Base-by-base conservation (phyloP, 2,888 invertebrate genomes). In the Diarsia mendica region DNA sequence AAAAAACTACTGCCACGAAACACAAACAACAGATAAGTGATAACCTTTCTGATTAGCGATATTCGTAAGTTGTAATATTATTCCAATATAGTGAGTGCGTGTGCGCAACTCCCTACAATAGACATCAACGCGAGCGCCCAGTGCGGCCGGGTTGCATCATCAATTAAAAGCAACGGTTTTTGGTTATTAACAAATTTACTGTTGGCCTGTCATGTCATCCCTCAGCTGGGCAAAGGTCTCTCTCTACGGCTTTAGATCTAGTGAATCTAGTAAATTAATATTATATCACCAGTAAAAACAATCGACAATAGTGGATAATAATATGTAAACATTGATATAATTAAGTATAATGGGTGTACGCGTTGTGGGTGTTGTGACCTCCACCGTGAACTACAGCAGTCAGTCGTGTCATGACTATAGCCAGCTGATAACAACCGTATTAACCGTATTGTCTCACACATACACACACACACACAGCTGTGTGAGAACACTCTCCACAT, bases 61-160 rank as follows among this genome's bases (percentile, higher is more conserved):
- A 39, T 15, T 28, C 13, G 39, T 1, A 23, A 23, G 39, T 49
- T 28, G 33, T 53, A 48, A 71, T 51, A 61, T 6, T 20, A 13
- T 5, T 33, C 15, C 13, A 51, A 51, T 15, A 46, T 39, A 5
- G 39, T 39, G 39, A 51, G 44, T 69, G 79, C 84, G 84, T 77
- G 33, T 44, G 74, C 77, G 71, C 79, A 44, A 2, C 60, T 68
- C 49, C 60, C 3, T 73, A 72, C 74, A 80, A 84, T 87, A 79
- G 89, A 90, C 86, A 84, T 90, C 85, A 89, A 90, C 89, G 90
- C 88, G 88, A 72, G 61, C 74, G 13, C 28, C 44, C 0, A 15
- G 15, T 6, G 39, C 10, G 15, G 13, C 18, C n/a, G 39, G 61
- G 18, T 48, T 23, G 2, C 18, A 39, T 39, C 23, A n/a, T 28